Base-by-base conservation (phyloP, 1,140 invertebrate species). In the Eufriesea mexicana region DNA sequence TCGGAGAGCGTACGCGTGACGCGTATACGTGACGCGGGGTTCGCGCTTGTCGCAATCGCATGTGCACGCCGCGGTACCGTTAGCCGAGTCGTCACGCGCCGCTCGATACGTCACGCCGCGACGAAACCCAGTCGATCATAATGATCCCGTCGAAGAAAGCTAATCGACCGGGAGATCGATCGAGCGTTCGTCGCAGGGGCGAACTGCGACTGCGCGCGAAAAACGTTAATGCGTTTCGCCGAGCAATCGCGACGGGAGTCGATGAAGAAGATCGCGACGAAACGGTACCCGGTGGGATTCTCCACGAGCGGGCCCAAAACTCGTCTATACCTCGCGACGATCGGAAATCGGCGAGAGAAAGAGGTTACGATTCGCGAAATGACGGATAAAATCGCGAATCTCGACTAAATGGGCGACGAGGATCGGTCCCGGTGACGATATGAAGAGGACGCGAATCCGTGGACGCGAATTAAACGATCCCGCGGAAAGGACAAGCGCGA, bases 21-120 rank as follows among this genome's bases (percentile, higher is more conserved):
- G 75, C 75, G 68, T 82, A 28, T 68, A 67, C 76, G 79, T 82
- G 71, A 74, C 81, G 45, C 64, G 68, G 47, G 68, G 70, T 84
- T 86, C 71, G 66, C 68, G 66, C 70, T 55, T 79, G 74, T 77
- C 67, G 86, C 87, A 85, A 89, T 89, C 88, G 72, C 84, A 85
- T 84, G 87, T 86, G 81, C 82, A 80, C 78, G 80, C 72, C 61
- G 79, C 75, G 59, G 74, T 87, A 89, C 89, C 89, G 89, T 90
- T 90, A 89, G n/a, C 35, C 23, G 64, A 79, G 70, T 47, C 83
- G 83, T 83, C 79, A 82, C 79, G 73, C 79, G 73, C 83, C 72
- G 28, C 28, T 73, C 75, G 62, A 76, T 76, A 82, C 79, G 79
- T 82, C 79, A 82, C 73, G 62, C 35, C n/a, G 49, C 79, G 79